Evolutionary conservation across 2,113 vertebrate species (phyloP).

Genomic region (Lepisosteus oculatus): DNA sequence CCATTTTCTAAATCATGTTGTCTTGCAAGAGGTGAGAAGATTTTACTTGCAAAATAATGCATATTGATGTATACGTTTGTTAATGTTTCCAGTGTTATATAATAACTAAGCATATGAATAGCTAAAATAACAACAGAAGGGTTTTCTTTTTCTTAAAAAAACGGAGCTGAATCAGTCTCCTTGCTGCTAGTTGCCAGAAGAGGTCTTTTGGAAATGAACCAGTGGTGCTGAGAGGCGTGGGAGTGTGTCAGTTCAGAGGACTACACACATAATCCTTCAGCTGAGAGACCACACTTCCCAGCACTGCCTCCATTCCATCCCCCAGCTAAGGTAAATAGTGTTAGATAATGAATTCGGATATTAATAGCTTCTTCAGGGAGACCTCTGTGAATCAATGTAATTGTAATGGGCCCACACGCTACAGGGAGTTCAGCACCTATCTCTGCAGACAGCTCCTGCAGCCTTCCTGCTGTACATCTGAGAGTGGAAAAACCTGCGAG

Average conservation of each 20-base stretch:
- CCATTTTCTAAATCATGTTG: no score
- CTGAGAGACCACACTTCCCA: conserved; percentile 3
- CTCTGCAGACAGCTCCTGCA: background rate
- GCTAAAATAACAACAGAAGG: no score
- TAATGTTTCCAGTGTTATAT: no score
- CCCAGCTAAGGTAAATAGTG: background rate
- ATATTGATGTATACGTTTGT: no score
- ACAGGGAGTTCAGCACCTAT: background rate
- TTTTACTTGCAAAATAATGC: no score
- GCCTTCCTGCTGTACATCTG: background rate
- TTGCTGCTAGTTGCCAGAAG: background rate
- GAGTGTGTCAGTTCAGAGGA: conserved; percentile 8
- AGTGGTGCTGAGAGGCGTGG: background rate
- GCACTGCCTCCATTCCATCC: background rate
- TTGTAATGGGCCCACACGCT: background rate
- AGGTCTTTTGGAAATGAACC: background rate
- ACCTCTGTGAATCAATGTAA: conserved; percentile 1
- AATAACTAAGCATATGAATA: no score
- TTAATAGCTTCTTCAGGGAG: conserved; percentile 21
- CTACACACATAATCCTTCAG: conserved; percentile 7
- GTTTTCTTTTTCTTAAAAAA: no score
- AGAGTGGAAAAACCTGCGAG: conserved; percentile 3
- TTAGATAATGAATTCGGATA: conserved; percentile 15
- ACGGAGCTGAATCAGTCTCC: no score
- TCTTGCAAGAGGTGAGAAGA: no score